Base-by-base conservation (phyloP, 1,140 invertebrate species). In the Drosophila bipectinata region DNA sequence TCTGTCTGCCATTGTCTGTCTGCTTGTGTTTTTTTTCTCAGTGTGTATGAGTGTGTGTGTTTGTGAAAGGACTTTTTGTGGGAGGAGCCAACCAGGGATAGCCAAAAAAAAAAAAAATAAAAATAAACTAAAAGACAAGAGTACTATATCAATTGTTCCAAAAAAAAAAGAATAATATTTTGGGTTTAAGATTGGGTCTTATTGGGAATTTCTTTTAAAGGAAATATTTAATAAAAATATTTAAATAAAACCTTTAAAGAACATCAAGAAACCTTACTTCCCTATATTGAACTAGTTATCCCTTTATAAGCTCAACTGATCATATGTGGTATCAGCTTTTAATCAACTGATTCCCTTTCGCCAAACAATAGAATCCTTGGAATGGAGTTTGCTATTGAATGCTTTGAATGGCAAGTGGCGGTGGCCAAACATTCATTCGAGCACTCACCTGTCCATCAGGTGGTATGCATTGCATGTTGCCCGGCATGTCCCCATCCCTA, bases 81-180 rank as follows among this genome's bases (percentile, higher is more conserved):
- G 28, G 49, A 24, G 26, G 18, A 3, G n/a, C 14, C 5, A 44
- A 37, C 34, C 9, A 37, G 12, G 34, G 10, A 1, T 37, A 12
- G 34, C 34, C 34, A 12, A 62, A 28, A 64, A 60, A 14, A 41
- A 15, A 15, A 15, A 15, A 15, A 15, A 15, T 1, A 15, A 15
- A 15, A 45, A 15, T n/a, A 7, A 44, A 57, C 10, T 44, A 49
- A 60, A 37, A 52, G 49, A 24, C 39, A 32, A 8, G 39, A 68
- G 48, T 69, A 64, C 63, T 60, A 69, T 69, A 69, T 69, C 67
- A 69, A 69, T 69, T 69, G 63, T 30, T 51, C 57, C 39, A 49
- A 21, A 21, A 48, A 49, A 21, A 21, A 21, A 21, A 21, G 21
- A 21, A 21, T 0, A 3, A 21, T 21, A 3, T 21, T 21, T 21